Evolutionary conservation across 2,888 invertebrate species (phyloP), one percentile per base, ranked within the genome.

Genomic region (Leuctra nigra): DNA sequence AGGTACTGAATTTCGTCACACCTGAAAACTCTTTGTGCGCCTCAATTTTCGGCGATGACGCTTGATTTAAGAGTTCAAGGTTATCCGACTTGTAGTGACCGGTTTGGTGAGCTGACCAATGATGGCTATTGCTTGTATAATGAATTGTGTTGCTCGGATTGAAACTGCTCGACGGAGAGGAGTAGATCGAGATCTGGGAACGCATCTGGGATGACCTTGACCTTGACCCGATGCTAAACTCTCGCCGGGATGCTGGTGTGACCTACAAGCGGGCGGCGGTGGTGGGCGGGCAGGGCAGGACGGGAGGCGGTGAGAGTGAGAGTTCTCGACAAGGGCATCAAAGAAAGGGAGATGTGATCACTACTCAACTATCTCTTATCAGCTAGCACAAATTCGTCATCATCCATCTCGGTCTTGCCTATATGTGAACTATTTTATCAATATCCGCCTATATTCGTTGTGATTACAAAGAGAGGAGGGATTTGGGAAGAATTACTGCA

Each of bases 221-320:
- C 48, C 56, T 39, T 52, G 56, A 16, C 25, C 50, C 14, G 11
- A 11, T 7, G 11, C 2, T 24, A 18, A 23, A 35, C 35, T 29
- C 55, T 46, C 33, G 47, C 47, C 55, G 47, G 55, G 55, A 47
- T 16, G 35, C 16, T 38, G 53, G 14, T 24, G 55, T 55, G 55
- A 55, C 55, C 55, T 55, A 55, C 33, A 55, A 50, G 41, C 36
- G 36, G 38, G 47, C 52, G n/a, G 47, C 41, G 35, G 39, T 7
- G 58, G 48, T 41, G 52, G 50, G 41, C 48, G 29, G 39, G 46
- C 36, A 35, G 22, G 16, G 52, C 16, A 35, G 52, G 56, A 29
- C 20, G 56, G 29, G 24, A 38, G 57, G 46, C 33, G 57, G 20
- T 29, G 36, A 52, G 33, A 55, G 14, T 18, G 23, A 24, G 47